Base-by-base conservation (phyloP, 2,888 invertebrate genomes). In the Branchellion lobata region DNA sequence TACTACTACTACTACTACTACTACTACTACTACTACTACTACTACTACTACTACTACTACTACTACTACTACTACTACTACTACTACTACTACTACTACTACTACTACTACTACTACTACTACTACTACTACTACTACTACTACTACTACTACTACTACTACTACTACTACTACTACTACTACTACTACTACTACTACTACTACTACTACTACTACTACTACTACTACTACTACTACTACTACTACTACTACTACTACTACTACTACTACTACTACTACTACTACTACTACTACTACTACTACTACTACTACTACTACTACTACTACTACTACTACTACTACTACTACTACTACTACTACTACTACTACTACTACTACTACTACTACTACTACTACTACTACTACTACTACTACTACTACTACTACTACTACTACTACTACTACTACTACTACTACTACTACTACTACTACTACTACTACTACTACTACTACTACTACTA, bases 371-470 rank as follows among this genome's bases (percentile, higher is more conserved):
- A 75, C 72, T 74, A 74, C 47, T 79, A 74, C 72, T 74, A 79
- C 72, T 79, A 79, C 79, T 79, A 79, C 75, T 79, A 79, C 79
- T 77, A 79, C 79, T 79, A 79, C 79, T 79, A 79, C 79, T 77
- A 79, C 79, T 78, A 79, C 79, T 79, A 79, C 79, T 79, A 74
- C 79, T 79, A 77, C 79, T 79, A 76, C 79, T 79, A 79, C 79
- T 79, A 79, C 79, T 79, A 76, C 79, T 79, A 79, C 79, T 79
- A 79, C 79, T 79, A 76, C 79, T 79, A 76, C 79, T 79, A 74
- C 72, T 79, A 79, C 79, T 79, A 79, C 73, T 75, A 79, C 79
- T 34, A 40, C 47, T 79, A 40, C 73, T 79, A 47, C 79, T 79
- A 47, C 79, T 79, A 77, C 79, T 79, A 77, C 73, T 79, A 75